Base-by-base conservation (phyloP, 1,140 invertebrate genomes). In the Anoplolepis gracilipes region DNA sequence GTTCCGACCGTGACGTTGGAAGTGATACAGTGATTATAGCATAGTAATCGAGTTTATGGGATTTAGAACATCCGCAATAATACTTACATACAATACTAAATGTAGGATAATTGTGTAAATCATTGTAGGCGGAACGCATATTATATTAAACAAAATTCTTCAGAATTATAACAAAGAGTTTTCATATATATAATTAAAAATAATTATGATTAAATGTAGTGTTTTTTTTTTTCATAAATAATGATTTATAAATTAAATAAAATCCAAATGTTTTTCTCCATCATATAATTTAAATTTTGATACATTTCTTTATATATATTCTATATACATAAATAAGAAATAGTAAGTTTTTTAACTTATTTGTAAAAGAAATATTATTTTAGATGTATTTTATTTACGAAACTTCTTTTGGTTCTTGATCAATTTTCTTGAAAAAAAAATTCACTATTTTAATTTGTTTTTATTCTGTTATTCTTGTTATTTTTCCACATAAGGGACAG, bases 11-110 rank as follows among this genome's bases (percentile, higher is more conserved):
- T 81, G 67, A 82, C 67, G 67, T 72, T 42, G 19, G 13, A 72
- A 72, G 36, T 72, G 78, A 61, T 82, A 39, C 78, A 73, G n/a
- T 25, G 76, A 8, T 55, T 46, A 49, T 49, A 25, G 33, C 55
- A 69, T 11, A 13, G 6, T 3, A 30, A 33, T 25, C 46, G 25
- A 46, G 46, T 69, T 69, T 19, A 33, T 42, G 6, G 62, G n/a
- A 69, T 69, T 39, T 69, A 36, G 16, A 55, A 77, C 19, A 30
- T 62, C 25, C 10, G n/a, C n/a, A n/a, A 33, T 53, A 25, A 76
- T 62, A 62, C 28, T 67, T 42, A 22, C 55, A 53, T 42, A 22
- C 55, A 53, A 49, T 67, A 67, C n/a, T n/a, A 22, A 57, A 57
- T 46, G 22, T 73, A 49, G 7, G 28, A 6, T 78, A 53, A 79